These are phyloP conservation scores for Petaurus breviceps DNA, from an alignment of 2,113 vertebrate genomes.

Conservation along the genomic window DNA sequence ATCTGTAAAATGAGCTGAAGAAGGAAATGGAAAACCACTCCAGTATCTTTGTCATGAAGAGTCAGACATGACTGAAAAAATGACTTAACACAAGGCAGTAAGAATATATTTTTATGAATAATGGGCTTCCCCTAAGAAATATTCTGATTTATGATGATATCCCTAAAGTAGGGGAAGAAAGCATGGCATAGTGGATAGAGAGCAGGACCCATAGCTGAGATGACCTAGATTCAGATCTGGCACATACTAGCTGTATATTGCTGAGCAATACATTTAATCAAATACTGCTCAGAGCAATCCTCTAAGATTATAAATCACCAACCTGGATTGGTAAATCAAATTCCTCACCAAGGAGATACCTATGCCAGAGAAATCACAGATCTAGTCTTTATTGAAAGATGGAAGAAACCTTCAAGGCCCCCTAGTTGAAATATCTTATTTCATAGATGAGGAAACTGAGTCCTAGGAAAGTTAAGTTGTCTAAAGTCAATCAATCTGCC, in stretches of 20 bases:
- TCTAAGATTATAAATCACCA: neutral
- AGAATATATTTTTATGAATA: neutral
- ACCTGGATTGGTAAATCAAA: neutral
- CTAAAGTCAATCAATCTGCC: neutral
- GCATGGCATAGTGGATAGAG: neutral
- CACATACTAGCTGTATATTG: neutral
- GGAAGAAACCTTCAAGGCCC: neutral
- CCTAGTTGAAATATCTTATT: neutral
- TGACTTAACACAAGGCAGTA: neutral
- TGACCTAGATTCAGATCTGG: neutral
- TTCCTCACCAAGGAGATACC: neutral
- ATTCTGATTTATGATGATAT: neutral
- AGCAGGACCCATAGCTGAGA: neutral
- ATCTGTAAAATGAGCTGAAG: no score
- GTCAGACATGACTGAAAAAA: neutral
- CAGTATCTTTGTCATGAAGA: neutral
- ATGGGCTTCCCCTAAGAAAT: neutral
- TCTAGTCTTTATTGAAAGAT: neutral
- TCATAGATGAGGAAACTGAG: neutral
- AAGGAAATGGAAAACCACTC: neutral
- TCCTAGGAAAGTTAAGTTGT: neutral
- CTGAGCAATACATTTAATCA: neutral
- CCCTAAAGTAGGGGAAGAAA: neutral
- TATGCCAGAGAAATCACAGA: neutral
- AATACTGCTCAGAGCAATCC: neutral